Base-by-base conservation (phyloP, 2,113 vertebrate species). In the Urocolius indicus region DNA sequence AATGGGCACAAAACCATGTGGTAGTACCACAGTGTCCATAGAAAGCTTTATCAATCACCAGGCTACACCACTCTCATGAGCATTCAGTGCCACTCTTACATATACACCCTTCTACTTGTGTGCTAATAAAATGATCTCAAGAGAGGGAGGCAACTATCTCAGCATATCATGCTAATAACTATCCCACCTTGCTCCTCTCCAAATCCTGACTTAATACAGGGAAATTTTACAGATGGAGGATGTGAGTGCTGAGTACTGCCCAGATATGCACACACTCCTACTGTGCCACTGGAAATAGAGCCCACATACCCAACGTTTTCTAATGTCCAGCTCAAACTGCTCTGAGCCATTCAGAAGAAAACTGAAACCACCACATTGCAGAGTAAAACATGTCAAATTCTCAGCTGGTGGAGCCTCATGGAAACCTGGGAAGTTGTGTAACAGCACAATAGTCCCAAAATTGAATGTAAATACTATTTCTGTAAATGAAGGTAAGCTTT, bases 261-360 rank as follows among this genome's bases (percentile, higher is more conserved):
- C 29, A 20, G 21, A 11, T n/a, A 16, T 2, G 3, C 51, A 55
- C 16, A 38, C 2, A 2, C 4, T 5, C 12, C 24, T 11, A 54
- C 8, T 6, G 4, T 6, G 17, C 52, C 87, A 52, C 61, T 52
- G 21, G 49, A 32, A 80, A 34, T 5, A 71, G 29, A 71, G 36
- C n/a, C 30, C 59, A 48, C 6, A 6, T 59, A 32, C 18, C 34
- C 18, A 68, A 66, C 9, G 32, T 51, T 68, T 83, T 74, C 26
- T 81, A 67, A 59, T 45, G 57, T 5, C 29, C 61, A 74, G 27
- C 34, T 74, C 72, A 34, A 78, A 78, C 17, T 66, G 48, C 55
- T 63, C 34, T 24, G 30, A 77, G 14, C 27, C 26, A 27, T 23
- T 29, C 3, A 65, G 43, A 66, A 80, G 16, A 75, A 76, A 83